Evolutionary conservation across 2,113 vertebrate genomes (phyloP).

Genomic region (Orcinus orca): DNA sequence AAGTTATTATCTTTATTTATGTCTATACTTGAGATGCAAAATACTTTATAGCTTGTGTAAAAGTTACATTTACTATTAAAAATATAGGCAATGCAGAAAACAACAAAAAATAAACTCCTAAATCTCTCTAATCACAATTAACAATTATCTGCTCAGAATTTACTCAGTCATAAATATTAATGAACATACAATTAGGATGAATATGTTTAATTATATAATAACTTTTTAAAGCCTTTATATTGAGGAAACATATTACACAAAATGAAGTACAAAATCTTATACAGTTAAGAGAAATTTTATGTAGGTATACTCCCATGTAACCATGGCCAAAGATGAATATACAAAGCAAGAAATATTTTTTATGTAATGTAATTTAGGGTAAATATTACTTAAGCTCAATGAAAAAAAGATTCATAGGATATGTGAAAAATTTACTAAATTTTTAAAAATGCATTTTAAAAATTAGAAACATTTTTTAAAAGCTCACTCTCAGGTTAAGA

Average conservation of each 20-base stretch:
- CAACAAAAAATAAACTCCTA: neutral
- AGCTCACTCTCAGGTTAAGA: neutral
- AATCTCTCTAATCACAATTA: neutral
- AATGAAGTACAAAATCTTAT: neutral
- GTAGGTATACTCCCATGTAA: rapidly evolving
- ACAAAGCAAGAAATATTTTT: neutral
- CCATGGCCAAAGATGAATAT: neutral
- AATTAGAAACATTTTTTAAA: neutral
- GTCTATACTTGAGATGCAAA: neutral
- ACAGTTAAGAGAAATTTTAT: neutral
- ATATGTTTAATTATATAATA: neutral
- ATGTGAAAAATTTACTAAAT: neutral
- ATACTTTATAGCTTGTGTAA: neutral
- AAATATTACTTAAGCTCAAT: neutral
- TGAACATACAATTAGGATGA: neutral
- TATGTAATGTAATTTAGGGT: neutral
- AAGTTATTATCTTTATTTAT: neutral
- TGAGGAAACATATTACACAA: neutral
- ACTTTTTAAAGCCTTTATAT: neutral
- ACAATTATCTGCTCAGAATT: neutral
- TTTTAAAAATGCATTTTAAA: neutral
- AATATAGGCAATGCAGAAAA: neutral
- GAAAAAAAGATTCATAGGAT: neutral
- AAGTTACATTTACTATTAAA: neutral
- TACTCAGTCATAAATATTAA: neutral